A percentile compares a stretch with the other conserved stretches of the same genome.
Evolutionary conservation across 2,113 vertebrate genomes (phyloP).

Genomic region (Pygoscelis antarcticus): DNA sequence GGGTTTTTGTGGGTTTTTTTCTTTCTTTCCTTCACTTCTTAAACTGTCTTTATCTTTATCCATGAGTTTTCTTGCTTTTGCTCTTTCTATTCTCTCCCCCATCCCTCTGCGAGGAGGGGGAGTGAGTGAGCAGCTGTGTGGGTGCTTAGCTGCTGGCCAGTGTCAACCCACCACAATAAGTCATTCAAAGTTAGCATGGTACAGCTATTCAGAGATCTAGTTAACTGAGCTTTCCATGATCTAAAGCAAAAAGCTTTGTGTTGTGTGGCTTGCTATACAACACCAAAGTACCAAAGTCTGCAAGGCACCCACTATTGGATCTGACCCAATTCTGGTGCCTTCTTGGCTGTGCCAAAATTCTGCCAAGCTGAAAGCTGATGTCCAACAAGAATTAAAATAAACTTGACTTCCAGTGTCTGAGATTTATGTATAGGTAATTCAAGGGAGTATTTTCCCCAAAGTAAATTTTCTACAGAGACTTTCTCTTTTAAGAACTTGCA

Average conservation of each 20-base stretch:
- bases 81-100: background rate
- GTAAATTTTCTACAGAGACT: background rate
- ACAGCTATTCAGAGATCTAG: background rate
- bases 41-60: background rate
- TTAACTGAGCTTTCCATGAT: background rate
- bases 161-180: background rate
- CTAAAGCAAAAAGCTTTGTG: background rate
- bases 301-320: background rate
- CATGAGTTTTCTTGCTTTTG: background rate
- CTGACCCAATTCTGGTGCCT: background rate
- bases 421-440: background rate
- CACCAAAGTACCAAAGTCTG: background rate
- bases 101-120: accelerated
- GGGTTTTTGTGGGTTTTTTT: background rate
- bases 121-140: background rate
- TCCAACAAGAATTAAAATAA: background rate
- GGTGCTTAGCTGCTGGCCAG: background rate
- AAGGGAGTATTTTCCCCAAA: background rate
- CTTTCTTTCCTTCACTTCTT: background rate
- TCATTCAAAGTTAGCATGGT: background rate
- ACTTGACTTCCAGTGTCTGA: background rate
- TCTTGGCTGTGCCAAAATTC: background rate
- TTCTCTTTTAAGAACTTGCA: background rate
- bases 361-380: background rate
- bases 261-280: background rate